Evolutionary conservation across 2,888 invertebrate species (phyloP).

Genomic region (Eilema depressum): DNA sequence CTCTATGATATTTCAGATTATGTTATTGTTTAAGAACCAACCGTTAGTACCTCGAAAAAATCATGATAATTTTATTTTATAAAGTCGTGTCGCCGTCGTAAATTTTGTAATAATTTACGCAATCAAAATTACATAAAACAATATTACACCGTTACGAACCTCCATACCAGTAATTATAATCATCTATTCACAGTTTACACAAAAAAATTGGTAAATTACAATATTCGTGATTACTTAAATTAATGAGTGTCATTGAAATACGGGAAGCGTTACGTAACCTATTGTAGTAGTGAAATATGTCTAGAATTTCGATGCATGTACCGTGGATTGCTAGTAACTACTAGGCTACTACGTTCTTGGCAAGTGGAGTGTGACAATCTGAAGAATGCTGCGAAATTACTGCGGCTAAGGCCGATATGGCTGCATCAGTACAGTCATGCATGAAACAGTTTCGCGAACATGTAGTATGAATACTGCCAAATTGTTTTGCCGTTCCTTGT

Average conservation of each 20-base stretch:
- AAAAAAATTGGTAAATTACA: slow-evolving; percentile 18
- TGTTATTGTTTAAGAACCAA: not conserved
- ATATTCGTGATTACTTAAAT: slow-evolving; percentile 33
- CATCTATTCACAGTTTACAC: slow-evolving; percentile 5
- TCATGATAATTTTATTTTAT: not conserved
- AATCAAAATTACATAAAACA: slow-evolving; percentile 40
- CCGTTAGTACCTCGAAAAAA: not conserved
- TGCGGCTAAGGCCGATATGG: slow-evolving; percentile 20
- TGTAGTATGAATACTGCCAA: not conserved
- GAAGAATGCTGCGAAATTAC: slow-evolving; percentile 44
- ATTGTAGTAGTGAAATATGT: slow-evolving; percentile 48
- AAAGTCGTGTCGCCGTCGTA: slow-evolving; percentile 10
- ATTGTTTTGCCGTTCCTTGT: not conserved
- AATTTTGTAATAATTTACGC: slow-evolving; percentile 18
- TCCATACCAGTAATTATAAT: slow-evolving; percentile 15
- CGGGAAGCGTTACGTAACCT: slow-evolving; percentile 46
- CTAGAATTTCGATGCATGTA: slow-evolving; percentile 53
- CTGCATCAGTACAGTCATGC: not conserved
- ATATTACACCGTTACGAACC: slow-evolving; percentile 19
- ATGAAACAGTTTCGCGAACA: not conserved
- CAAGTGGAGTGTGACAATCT: slow-evolving; percentile 63
- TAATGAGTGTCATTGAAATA: slow-evolving; percentile 29
- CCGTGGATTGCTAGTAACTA: slow-evolving; percentile 24
- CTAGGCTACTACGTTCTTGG: slow-evolving; percentile 34
- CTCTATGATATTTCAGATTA: not conserved